A percentile compares a stretch with the other conserved stretches of the same genome.
Conservation (phyloP, 2,797 vertebrate genomes). For the Spinibarbus caldwelli region DNA sequence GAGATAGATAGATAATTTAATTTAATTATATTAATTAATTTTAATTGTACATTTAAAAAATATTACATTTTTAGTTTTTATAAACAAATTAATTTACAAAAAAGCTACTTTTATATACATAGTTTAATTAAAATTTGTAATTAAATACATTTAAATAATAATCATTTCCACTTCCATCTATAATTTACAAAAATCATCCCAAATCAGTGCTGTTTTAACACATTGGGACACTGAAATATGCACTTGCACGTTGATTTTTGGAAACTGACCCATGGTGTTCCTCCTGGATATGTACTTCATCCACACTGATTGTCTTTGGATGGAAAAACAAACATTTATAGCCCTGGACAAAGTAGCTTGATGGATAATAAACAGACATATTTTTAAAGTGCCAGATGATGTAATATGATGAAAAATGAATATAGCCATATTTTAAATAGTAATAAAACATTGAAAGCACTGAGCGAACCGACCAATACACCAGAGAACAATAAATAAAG, state of each 20-base stretch:
- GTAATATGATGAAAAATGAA: slow-evolving; percentile 1
- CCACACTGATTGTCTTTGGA: slow-evolving; percentile 14
- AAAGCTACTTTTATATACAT: no score
- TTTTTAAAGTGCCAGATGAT: not conserved
- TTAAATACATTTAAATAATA: not conserved
- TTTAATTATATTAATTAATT: not conserved
- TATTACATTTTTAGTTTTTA: no score
- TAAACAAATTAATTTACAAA: not conserved
- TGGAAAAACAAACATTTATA: not conserved
- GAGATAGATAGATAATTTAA: no score
- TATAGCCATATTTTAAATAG: slow-evolving; percentile 9
- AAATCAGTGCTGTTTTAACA: not conserved
- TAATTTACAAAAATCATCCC: not conserved
- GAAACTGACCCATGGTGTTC: not conserved
- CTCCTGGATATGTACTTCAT: not conserved
- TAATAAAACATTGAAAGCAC: not conserved
- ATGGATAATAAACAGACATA: slow-evolving; percentile 16
- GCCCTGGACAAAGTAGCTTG: not conserved
- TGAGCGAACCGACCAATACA: not conserved
- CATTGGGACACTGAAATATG: not conserved
- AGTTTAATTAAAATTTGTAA: no score
- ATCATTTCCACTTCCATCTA: not conserved
- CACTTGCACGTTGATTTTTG: slow-evolving; percentile 6
- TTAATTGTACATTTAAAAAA: not conserved
- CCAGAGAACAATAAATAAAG: not conserved